Percentiles rank a stretch among this genome's conserved stretches.
These are phyloP conservation scores for Galleria mellonella DNA, from an alignment of 1,140 invertebrate species.

Conservation along the genomic window DNA sequence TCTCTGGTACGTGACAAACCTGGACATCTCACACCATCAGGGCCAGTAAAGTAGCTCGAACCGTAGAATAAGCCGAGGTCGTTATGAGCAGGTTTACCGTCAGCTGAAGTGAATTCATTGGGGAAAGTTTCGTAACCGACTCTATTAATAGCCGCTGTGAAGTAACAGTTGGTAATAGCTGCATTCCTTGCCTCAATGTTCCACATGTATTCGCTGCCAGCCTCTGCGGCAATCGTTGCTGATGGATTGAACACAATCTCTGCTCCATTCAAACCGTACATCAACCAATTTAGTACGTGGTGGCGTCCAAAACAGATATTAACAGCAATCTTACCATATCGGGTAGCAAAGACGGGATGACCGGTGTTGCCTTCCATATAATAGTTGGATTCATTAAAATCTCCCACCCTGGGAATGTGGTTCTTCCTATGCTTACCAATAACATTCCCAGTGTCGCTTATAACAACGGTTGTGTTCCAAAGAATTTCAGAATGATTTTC, in stretches of 20 bases:
- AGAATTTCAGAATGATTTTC: constrained; percentile 89
- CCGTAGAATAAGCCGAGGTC: constrained; percentile 98
- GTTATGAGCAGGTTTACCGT: constrained; percentile 92
- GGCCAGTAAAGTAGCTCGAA: constrained; percentile 95
- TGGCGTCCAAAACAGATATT: constrained; percentile 99
- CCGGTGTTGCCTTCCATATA: constrained; percentile 97
- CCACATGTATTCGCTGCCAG: constrained; percentile 96
- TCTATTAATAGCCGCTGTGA: constrained; percentile 96
- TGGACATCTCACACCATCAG: constrained; percentile 94
- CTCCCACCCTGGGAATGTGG: constrained; percentile 97
- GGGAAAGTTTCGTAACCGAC: constrained; percentile 90
- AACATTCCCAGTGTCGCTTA: constrained; percentile 90
- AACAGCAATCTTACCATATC: constrained; percentile 91
- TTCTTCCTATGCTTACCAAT: constrained; percentile 98
- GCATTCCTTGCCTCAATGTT: constrained; percentile 96
- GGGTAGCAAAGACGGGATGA: constrained; percentile 94
- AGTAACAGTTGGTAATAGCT: constrained; percentile 97
- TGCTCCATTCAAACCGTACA: constrained; percentile 97
- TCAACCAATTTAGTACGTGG: constrained; percentile 98
- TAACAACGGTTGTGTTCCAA: constrained; percentile 98
- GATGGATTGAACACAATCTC: constrained; percentile 99
- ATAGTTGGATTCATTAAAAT: constrained; percentile 99
- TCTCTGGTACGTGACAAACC: constrained; percentile 91
- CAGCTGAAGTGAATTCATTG: constrained; percentile 93
- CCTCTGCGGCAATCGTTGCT: constrained; percentile 84